Conservation (phyloP, 1,140 invertebrate genomes). For the Leptoteleia sp. region DNA sequence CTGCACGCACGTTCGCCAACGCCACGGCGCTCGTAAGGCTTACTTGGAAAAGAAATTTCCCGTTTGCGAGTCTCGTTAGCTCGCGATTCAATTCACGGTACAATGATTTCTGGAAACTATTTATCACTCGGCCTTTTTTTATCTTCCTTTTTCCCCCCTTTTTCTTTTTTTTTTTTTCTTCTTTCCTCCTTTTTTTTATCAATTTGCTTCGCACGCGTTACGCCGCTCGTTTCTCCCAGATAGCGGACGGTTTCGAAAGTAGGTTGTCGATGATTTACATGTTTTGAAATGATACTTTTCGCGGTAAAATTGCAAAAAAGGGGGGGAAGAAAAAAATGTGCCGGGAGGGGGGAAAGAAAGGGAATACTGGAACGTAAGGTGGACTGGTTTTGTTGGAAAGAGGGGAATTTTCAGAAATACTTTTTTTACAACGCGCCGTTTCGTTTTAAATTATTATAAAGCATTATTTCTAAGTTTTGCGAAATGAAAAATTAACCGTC, state of each 20-base stretch:
- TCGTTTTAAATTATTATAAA: no score
- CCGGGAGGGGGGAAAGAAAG: no score
- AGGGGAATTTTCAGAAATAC: slow-evolving; percentile 6
- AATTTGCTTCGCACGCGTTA: slow-evolving; percentile 28
- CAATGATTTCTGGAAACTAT: slow-evolving; percentile 61
- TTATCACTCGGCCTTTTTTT: slow-evolving; percentile 30
- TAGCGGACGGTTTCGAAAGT: slow-evolving; percentile 41
- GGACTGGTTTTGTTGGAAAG: not conserved
- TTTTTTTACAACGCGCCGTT: no score
- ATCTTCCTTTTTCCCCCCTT: no score
- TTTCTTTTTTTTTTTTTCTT: no score
- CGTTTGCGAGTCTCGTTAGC: slow-evolving; percentile 55
- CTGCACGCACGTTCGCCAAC: slow-evolving; percentile 56
- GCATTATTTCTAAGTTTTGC: no score
- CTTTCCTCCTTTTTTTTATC: slow-evolving; percentile 41
- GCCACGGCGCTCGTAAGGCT: slow-evolving; percentile 23
- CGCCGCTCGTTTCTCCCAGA: slow-evolving; percentile 17
- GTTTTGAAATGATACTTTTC: slow-evolving; percentile 36
- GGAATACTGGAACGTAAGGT: no score
- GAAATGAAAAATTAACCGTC: no score
- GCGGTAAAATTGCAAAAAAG: slow-evolving; percentile 18
- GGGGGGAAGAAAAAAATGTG: not conserved
- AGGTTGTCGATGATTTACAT: slow-evolving; percentile 50
- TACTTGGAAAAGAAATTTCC: slow-evolving; percentile 62
- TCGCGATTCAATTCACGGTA: slow-evolving; percentile 55